phyloP scores from a whole-genome alignment of 1,140 invertebrate genomes.

The Dendroctonus valens region DNA sequence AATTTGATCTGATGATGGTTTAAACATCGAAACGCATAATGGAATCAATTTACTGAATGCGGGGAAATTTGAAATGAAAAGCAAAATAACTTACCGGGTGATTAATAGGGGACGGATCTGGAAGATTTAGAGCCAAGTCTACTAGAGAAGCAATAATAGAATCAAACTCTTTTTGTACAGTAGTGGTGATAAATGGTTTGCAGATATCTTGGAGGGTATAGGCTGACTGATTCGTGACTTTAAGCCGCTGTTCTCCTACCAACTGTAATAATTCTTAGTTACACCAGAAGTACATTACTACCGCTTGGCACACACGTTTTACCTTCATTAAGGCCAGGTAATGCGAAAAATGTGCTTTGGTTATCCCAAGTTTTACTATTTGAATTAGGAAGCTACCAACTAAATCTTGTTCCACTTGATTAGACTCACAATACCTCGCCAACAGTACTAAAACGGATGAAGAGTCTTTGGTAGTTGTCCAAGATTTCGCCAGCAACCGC shows the following conservation, averaged over 20 bases:
- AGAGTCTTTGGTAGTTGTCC: constrained; percentile 38
- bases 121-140: constrained; percentile 27
- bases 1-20: too few species aligned
- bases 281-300: constrained; percentile 1
- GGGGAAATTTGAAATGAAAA: too few species aligned
- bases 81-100: constrained; percentile 55
- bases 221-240: constrained; percentile 49
- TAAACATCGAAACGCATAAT: constrained; percentile 12
- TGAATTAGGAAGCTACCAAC: constrained; percentile 32
- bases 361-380: constrained; percentile 31
- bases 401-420: constrained; percentile 24
- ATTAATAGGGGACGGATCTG: constrained; percentile 46
- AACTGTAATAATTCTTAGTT: constrained; percentile 43
- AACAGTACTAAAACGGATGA: constrained; percentile 40
- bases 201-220: constrained; percentile 43
- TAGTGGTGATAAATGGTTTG: constrained; percentile 15
- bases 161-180: constrained; percentile 24
- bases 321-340: too few species aligned
- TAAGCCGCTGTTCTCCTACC: constrained; percentile 45
- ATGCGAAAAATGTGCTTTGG: constrained; percentile 28
- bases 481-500: constrained; percentile 37
- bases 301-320: neutral
- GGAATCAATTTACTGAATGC: too few species aligned
- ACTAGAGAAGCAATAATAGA: constrained; percentile 27
- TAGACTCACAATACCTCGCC: constrained; percentile 39